Evolutionary conservation across 2,113 vertebrate genomes (phyloP), one percentile per base, ranked within the genome.

Genomic region (Thunnus maccoyii): DNA sequence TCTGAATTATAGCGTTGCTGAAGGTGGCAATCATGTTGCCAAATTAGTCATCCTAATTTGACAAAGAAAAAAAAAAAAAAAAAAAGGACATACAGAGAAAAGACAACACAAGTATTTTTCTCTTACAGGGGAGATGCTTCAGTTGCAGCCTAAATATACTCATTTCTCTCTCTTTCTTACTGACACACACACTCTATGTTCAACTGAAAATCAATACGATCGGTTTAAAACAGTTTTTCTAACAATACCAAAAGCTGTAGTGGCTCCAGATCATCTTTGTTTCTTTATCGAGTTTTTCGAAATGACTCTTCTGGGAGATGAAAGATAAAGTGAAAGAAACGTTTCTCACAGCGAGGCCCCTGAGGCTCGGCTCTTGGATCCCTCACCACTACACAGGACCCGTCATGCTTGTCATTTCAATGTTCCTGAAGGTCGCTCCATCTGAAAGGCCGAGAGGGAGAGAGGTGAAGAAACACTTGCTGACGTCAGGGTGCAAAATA

Each of bases 11-110:
- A 48, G 86, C 46, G 18, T 70, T 50, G 85, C 86, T 88, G 85
- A 90, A 89, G 74, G 84, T 90, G 86, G 84, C 87, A 86, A 86
- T 91, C 82, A 89, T 88, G 90, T 77, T 77, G 85, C 84, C 44
- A 75, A 85, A 91, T 90, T 88, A 92, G 76, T 88, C 82, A 83
- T 66, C 70, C 74, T 83, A 67, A 77, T 88, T 81, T 79, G 86
- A 86, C 78, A 55, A 74, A 64, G 0, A 52, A 56, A 60, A 57
- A 13, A 71, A 71, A 67, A 36, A 18, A 14, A 20, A 51, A 6
- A 17, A 22, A 20, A 47, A n/a, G 18, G 22, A 76, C 63, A 70
- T 55, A 79, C 46, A 46, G 73, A 50, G 54, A 62, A 22, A 36
- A 10, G 73, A 87, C 84, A 54, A 74, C 32, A 51, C 10, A 0